These are phyloP conservation scores for Meghimatium bilineatum DNA, from an alignment of 2,888 invertebrate genomes.

Conservation along the genomic window DNA sequence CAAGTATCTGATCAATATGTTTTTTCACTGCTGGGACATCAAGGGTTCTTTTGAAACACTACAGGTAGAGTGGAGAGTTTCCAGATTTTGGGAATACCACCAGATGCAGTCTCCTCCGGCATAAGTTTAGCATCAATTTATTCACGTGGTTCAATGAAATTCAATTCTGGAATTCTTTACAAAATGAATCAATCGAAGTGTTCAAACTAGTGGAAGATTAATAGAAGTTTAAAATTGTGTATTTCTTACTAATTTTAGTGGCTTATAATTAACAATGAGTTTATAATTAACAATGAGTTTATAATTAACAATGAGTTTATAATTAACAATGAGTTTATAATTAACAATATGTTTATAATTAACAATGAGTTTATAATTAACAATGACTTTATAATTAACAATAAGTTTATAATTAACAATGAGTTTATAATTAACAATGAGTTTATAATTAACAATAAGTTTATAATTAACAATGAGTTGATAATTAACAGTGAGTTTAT, in stretches of 20 bases:
- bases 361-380: no score
- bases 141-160: neutral
- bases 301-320: no score
- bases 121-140: neutral
- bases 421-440: no score
- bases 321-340: no score
- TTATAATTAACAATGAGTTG: no score
- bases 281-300: no score
- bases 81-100: constrained; percentile 21
- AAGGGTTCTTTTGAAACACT: constrained; percentile 29
- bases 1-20: constrained; percentile 30
- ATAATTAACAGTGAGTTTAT: no score
- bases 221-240: neutral
- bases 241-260: neutral
- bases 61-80: constrained; percentile 29
- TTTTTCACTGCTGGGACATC: constrained; percentile 33
- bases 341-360: no score
- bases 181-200: neutral
- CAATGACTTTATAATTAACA: no score
- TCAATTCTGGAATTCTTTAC: neutral
- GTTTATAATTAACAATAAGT: no score
- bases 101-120: constrained; percentile 32
- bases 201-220: neutral
- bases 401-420: no score
- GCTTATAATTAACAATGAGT: no score